These are phyloP conservation scores for Meloidogyne floridensis DNA, from an alignment of 1,140 invertebrate genomes.

Conservation along the genomic window DNA sequence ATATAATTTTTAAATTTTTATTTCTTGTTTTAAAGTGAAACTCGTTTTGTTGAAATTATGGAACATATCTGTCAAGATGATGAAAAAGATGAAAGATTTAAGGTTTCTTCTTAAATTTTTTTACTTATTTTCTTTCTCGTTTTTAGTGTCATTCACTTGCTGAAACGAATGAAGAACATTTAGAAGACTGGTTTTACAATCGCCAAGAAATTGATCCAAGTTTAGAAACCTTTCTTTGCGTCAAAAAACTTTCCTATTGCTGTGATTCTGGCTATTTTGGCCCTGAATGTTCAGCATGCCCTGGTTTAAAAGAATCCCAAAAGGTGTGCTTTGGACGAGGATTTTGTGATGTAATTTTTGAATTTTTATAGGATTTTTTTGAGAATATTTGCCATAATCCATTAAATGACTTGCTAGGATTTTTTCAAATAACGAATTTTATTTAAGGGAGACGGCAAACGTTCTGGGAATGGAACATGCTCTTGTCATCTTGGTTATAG, in stretches of 20 bases:
- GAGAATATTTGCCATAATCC: too few species aligned
- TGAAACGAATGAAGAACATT: constrained; percentile 78
- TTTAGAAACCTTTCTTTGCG: constrained; percentile 80
- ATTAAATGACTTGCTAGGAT: too few species aligned
- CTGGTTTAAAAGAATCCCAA: constrained; percentile 71
- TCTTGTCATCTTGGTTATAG: constrained; percentile 81
- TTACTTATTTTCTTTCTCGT: background rate
- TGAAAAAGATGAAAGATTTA: constrained; percentile 54
- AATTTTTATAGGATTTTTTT: too few species aligned
- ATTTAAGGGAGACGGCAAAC: constrained; percentile 79
- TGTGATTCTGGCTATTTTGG: constrained; percentile 87
- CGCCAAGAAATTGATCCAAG: constrained; percentile 74
- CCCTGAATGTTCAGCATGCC: constrained; percentile 79
- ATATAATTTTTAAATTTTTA: constrained; percentile 10
- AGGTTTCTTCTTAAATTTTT: constrained; percentile 42
- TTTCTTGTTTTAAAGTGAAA: constrained; percentile 73
- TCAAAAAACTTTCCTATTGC: constrained; percentile 78
- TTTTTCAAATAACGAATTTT: background rate
- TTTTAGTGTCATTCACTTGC: constrained; percentile 79
- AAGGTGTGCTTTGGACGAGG: constrained; percentile 80
- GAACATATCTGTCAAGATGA: constrained; percentile 69
- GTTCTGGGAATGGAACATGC: constrained; percentile 90
- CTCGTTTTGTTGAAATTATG: constrained; percentile 85
- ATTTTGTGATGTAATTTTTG: constrained; percentile 77
- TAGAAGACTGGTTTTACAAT: constrained; percentile 89